Base-by-base conservation (phyloP, 2,797 vertebrate species). In the Anableps anableps region DNA sequence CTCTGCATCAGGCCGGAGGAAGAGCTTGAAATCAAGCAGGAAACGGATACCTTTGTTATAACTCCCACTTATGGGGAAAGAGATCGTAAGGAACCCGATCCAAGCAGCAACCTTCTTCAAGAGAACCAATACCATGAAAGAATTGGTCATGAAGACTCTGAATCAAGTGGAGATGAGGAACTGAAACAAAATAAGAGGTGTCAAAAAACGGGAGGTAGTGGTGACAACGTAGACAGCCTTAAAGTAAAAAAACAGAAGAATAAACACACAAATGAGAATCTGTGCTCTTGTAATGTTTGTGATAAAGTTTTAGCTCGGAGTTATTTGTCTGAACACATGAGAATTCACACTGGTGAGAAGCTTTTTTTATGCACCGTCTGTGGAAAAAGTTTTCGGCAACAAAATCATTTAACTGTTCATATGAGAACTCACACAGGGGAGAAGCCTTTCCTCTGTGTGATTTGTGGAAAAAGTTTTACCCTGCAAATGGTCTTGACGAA, bases 311-410 rank as follows among this genome's bases (percentile, higher is more conserved):
- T 71, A 45, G 68, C 41, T 3, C 68, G 68, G 9, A 45, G 23
- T 45, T 71, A 71, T 71, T 71, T 71, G 41, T 17, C 68, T 71
- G 68, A 71, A 71, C 68, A 71, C 41, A 71, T 71, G 68, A 43
- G 26, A 71, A 71, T 71, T n/a, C 68, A 71, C 41, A 71, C 68
- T 16, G 68, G 41, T 16, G 68, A 71, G 41, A 71, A n/a, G 68
- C 68, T 71, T 45, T 71, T 71, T 41, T 45, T 71, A 7, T 71
- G 68, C 41, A 71, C 68, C 16, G 68, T 71, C 13, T 71, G 66
- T 45, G 68, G 68, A 71, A 71, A 71, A 45, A 71, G 13, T 45
- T 71, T 70, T 70, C 66, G 66, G 21, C 68, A 71, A 4, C 41
- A 71, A 43, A 71, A 43, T 71, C 68, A 71, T 71, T 45, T 71